These are phyloP conservation scores for Loripinus fragilis DNA, from an alignment of 2,888 invertebrate genomes.

Conservation along the genomic window DNA sequence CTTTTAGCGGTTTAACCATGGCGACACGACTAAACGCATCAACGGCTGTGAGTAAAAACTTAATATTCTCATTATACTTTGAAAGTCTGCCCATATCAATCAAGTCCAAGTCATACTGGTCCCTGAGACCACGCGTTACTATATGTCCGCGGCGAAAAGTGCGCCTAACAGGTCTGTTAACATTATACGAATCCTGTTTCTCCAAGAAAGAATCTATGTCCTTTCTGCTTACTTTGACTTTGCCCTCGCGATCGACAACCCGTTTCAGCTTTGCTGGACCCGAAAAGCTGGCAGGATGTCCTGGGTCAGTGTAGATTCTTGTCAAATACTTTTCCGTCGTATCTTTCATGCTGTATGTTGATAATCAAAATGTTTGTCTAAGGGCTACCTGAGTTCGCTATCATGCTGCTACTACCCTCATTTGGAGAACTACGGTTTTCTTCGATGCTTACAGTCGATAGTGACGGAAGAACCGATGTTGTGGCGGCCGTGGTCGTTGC, in stretches of 20 bases:
- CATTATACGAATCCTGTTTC: slow-evolving; percentile 14
- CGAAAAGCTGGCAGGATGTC: not conserved
- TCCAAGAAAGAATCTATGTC: slow-evolving; percentile 5
- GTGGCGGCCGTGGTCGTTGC: not conserved
- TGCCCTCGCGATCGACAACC: slow-evolving; percentile 9
- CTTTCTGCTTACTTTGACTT: not conserved
- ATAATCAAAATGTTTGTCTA: too few relatives aligned
- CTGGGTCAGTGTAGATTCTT: slow-evolving; percentile 8
- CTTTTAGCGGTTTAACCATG: slow-evolving; percentile 7
- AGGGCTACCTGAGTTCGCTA: too few relatives aligned
- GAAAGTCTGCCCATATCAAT: too few relatives aligned
- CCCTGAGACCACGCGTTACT: too few relatives aligned
- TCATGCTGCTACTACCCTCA: too few relatives aligned
- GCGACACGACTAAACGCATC: slow-evolving; percentile 13
- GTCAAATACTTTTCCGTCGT: not conserved
- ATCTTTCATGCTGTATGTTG: too few relatives aligned
- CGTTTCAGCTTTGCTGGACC: slow-evolving; percentile 9
- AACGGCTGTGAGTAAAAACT: slow-evolving; percentile 8
- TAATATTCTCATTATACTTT: slow-evolving; percentile 5
- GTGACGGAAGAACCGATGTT: not conserved
- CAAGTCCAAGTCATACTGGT: too few relatives aligned
- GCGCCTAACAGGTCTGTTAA: slow-evolving; percentile 1
- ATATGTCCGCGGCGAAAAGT: slow-evolving; percentile 8
- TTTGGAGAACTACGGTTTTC: not conserved
- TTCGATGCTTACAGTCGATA: not conserved